These are phyloP conservation scores for Malthinus flaveolus DNA, from an alignment of 2,888 invertebrate species.

Conservation along the genomic window DNA sequence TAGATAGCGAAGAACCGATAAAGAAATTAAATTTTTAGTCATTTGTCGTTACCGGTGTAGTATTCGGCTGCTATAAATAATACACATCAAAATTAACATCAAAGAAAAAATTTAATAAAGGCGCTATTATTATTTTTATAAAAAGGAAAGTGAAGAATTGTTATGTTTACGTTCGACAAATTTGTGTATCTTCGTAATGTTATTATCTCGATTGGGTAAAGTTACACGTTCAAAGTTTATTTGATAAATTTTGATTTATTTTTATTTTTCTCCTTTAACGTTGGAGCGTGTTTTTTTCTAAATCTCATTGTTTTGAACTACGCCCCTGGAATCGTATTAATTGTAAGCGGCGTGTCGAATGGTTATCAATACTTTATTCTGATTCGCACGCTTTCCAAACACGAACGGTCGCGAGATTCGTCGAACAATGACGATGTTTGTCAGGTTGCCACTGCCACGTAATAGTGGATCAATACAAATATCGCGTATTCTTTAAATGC, in stretches of 20 bases:
- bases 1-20: conserved; percentile 13
- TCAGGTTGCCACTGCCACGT: conserved; percentile 51
- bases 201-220: neutral
- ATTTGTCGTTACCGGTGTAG: conserved; percentile 10
- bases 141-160: too few relatives aligned
- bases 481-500: conserved; percentile 42
- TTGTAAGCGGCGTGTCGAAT: conserved; percentile 6
- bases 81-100: too few relatives aligned
- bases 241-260: neutral
- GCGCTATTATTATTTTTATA: too few relatives aligned
- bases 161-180: neutral
- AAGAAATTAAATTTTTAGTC: conserved; percentile 22
- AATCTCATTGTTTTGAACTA: neutral
- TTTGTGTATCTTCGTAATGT: neutral
- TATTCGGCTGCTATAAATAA: neutral
- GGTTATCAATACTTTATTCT: conserved; percentile 43
- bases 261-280: neutral
- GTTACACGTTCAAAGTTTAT: neutral
- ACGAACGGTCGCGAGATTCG: conserved; percentile 30
- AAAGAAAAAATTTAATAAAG: too few relatives aligned
- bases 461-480: conserved; percentile 54
- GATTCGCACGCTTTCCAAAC: conserved; percentile 44
- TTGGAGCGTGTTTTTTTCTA: neutral
- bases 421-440: conserved; percentile 36
- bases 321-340: conserved; percentile 18